These are phyloP conservation scores for Hypena proboscidalis DNA, from an alignment of 2,888 invertebrate species.

Conservation along the genomic window DNA sequence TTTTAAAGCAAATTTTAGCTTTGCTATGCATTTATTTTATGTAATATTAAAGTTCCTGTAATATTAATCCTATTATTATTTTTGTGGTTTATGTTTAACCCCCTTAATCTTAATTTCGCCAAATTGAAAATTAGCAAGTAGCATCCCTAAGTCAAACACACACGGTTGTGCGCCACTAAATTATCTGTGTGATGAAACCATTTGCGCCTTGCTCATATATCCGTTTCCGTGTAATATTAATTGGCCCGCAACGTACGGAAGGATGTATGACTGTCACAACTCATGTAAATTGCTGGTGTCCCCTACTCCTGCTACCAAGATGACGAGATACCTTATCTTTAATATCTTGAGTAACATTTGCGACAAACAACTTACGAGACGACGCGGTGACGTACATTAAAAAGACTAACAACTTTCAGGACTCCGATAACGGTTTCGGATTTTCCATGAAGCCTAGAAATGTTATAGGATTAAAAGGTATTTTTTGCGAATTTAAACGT, in stretches of 20 bases:
- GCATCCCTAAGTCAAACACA: slow-evolving; percentile 7
- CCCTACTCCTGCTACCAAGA: slow-evolving; percentile 20
- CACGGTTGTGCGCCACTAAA: slow-evolving; percentile 45
- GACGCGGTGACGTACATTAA: no score
- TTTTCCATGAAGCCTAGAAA: no score
- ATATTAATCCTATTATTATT: no score
- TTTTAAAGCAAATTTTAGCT: no score
- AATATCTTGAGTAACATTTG: slow-evolving; percentile 4
- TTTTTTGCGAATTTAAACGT: no score
- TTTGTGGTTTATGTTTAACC: no score
- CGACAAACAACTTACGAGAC: not conserved
- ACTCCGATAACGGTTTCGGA: no score
- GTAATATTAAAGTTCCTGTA: no score
- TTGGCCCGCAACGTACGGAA: slow-evolving; percentile 79
- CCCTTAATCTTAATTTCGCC: not conserved
- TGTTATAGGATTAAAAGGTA: no score
- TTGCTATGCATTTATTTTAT: no score
- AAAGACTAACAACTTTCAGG: no score
- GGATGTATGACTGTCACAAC: slow-evolving; percentile 79
- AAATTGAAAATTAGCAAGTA: not conserved
- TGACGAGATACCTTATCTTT: slow-evolving; percentile 18
- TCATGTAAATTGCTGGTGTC: slow-evolving; percentile 76
- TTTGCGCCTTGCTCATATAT: slow-evolving; percentile 76
- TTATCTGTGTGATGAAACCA: slow-evolving; percentile 73
- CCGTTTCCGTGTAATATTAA: slow-evolving; percentile 83